phyloP scores from a whole-genome alignment of 2,888 invertebrate genomes.

The Gonocerus acuteangulatus region DNA sequence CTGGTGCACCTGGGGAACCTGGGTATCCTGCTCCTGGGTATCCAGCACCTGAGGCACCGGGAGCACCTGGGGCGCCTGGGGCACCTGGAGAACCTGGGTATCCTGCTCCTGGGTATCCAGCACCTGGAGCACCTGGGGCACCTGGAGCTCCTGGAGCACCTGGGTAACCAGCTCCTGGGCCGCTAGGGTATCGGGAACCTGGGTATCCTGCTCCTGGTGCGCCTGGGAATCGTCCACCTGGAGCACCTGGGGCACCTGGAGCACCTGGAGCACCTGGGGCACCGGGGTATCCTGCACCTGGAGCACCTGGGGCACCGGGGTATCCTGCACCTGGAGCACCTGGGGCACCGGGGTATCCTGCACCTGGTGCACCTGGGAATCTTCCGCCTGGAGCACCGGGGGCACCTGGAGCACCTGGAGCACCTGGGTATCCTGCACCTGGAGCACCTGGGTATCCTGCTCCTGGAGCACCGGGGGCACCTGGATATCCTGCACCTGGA shows the following conservation, averaged over 20 bases:
- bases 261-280: slow-evolving; percentile 29
- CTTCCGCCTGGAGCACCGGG: slow-evolving; percentile 21
- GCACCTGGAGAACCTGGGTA: slow-evolving; percentile 10
- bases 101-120: slow-evolving; percentile 15
- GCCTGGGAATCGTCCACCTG: slow-evolving; percentile 24
- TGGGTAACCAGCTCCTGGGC: slow-evolving; percentile 30
- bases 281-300: slow-evolving; percentile 29
- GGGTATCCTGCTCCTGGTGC: slow-evolving; percentile 29
- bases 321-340: slow-evolving; percentile 28
- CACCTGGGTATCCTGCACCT: slow-evolving; percentile 29
- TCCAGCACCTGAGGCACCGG: slow-evolving; percentile 29
- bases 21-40: slow-evolving; percentile 31
- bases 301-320: slow-evolving; percentile 25
- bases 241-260: slow-evolving; percentile 18
- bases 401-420: slow-evolving; percentile 21
- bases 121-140: slow-evolving; percentile 29
- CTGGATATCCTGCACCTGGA: slow-evolving; percentile 15
- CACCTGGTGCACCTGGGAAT: slow-evolving; percentile 26
- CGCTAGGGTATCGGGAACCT: slow-evolving; percentile 31
- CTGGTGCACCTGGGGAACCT: slow-evolving; percentile 46
- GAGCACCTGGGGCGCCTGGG: slow-evolving; percentile 12
- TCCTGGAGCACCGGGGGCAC: slow-evolving; percentile 19
- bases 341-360: slow-evolving; percentile 30
- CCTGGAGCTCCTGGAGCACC: slow-evolving; percentile 45
- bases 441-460: slow-evolving; percentile 29